Base-by-base conservation (phyloP, 2,888 invertebrate genomes). In the Pasiphila rectangulata region DNA sequence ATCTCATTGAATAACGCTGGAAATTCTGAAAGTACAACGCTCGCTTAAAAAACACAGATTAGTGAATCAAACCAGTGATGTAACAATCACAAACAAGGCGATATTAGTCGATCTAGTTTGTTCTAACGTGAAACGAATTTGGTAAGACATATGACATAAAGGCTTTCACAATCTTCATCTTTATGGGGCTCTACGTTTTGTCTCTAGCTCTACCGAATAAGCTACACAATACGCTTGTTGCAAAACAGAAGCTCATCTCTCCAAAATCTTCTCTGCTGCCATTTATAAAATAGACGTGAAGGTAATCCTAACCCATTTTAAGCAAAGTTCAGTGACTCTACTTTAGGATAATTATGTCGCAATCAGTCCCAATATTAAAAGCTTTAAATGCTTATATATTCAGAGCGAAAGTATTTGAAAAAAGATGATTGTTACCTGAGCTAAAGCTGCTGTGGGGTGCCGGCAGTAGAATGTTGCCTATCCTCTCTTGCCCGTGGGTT, bases 211-310 rank as follows among this genome's bases (percentile, higher is more conserved):
- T 35, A 21, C 40, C 17, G 5, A 40, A 37, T 25, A 25, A 29
- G 49, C 19, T 29, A 25, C 27, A 53, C 44, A 49, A 39, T 38
- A 47, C 27, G 40, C 15, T 21, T 21, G 9, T 25, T 32, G 40
- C 40, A 37, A 47, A 32, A 37, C n/a, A 16, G 4, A 40, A 41
- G 29, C 42, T 43, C 32, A 42, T 43, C 48, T 27, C 9, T 10
- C 9, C 13, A 10, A 21, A 21, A 40, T 42, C 16, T 10, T 19
- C 15, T 30, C 17, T 40, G 29, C 20, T 12, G 30, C 48, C 27
- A 30, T 19, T 49, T 49, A 35, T 21, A 38, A 12, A 42, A 38
- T 30, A 45, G n/a, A n/a, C n/a, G 38, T 42, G 34, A 19, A 39
- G 23, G 29, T 46, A 25, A 39, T 39, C 23, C 15, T 15, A 29